Evolutionary conservation across 37 sponge, comb jelly and placozoan genomes (phyloP).

Genomic region (Cladorhizidae sp.): DNA sequence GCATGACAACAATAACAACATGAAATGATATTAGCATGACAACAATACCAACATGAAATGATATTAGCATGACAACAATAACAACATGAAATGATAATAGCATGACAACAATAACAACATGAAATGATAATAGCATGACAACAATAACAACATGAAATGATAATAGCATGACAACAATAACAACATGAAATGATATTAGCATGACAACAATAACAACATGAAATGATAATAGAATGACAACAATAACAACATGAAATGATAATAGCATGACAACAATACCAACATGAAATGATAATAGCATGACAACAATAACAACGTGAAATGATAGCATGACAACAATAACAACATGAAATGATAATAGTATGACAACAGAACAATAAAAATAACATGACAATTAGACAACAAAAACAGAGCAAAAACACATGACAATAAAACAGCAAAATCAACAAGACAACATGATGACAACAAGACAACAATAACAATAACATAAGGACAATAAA

Average conservation of each 20-base stretch:
- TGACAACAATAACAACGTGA: not conserved
- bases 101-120: too few species aligned
- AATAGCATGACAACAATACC: not conserved
- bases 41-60: too few species aligned
- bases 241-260: not conserved
- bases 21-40: too few species aligned
- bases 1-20: too few species aligned
- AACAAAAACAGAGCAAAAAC: not conserved
- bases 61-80: too few species aligned
- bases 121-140: too few species aligned
- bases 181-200: too few species aligned
- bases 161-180: too few species aligned
- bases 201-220: conserved; percentile 3
- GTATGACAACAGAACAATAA: not conserved
- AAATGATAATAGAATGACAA: not conserved
- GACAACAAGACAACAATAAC: not conserved
- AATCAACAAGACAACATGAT: not conserved
- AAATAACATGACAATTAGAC: not conserved
- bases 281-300: not conserved
- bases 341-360: too few species aligned
- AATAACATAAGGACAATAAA: not conserved
- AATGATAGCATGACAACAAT: not conserved
- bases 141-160: too few species aligned
- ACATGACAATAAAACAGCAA: not conserved
- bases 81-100: too few species aligned